Conservation (phyloP, 2,888 invertebrate species). For the Limnephilus marmoratus region DNA sequence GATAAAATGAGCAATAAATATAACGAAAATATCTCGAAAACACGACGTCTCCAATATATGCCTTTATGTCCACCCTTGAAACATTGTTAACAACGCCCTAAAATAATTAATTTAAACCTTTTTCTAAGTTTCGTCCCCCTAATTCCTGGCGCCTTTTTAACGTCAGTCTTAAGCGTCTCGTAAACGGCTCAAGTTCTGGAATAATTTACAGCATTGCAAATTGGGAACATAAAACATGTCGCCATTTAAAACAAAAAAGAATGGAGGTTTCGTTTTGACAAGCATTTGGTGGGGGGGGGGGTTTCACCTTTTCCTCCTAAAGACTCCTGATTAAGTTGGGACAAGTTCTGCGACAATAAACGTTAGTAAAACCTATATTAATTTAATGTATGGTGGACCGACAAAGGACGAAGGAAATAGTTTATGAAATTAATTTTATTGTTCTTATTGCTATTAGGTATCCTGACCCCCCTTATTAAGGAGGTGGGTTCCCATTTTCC, state of each 20-base stretch:
- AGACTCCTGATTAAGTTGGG: not conserved
- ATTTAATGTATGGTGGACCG: not conserved
- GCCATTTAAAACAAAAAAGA: conserved; percentile 31
- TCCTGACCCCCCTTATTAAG: no score
- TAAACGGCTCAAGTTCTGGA: conserved; percentile 9
- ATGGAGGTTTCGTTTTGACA: not conserved
- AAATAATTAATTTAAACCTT: conserved; percentile 7
- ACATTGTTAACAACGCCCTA: not conserved
- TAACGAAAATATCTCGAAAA: not conserved
- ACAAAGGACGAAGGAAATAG: not conserved
- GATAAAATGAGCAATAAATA: not conserved
- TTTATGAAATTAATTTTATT: no score
- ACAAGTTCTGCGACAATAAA: not conserved
- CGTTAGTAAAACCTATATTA: not conserved
- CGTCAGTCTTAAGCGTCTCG: not conserved
- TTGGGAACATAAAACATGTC: conserved; percentile 40
- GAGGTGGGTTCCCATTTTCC: no score
- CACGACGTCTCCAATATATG: not conserved
- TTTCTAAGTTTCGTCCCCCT: not conserved
- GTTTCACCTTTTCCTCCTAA: not conserved
- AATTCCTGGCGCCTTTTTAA: not conserved
- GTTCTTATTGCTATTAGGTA: no score
- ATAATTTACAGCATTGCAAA: conserved; percentile 45
- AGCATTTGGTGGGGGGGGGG: not conserved
- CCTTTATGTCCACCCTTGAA: not conserved